These are phyloP conservation scores for Dusona sp. DNA, from an alignment of 2,888 invertebrate genomes.

Conservation along the genomic window DNA sequence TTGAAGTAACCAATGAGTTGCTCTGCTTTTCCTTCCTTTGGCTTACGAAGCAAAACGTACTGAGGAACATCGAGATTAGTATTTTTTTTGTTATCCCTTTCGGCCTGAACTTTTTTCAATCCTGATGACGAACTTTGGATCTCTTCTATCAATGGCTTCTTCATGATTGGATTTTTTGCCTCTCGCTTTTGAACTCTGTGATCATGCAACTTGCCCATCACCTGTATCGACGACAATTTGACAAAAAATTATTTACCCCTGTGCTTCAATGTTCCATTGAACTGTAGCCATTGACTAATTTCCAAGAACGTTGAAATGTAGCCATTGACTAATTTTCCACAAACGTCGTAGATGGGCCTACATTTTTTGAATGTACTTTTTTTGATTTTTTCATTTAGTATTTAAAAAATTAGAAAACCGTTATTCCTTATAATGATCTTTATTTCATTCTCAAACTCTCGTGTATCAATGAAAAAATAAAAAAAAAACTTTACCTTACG, in stretches of 20 bases:
- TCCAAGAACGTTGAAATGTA: background rate
- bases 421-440: no score
- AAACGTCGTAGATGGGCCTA: no score
- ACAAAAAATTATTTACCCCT: background rate
- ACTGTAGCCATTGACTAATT: background rate
- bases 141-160: constrained; percentile 88
- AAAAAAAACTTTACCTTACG: constrained; percentile 86
- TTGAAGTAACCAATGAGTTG: constrained; percentile 88
- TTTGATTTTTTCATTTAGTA: background rate
- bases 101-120: constrained; percentile 5
- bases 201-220: constrained; percentile 90
- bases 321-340: background rate
- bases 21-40: constrained; percentile 86
- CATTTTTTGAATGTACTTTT: background rate
- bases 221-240: constrained; percentile 75
- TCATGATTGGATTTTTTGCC: constrained; percentile 85
- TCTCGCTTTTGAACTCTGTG: constrained; percentile 91
- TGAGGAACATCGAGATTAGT: constrained; percentile 56
- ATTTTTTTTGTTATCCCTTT: constrained; percentile 1
- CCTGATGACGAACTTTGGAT: constrained; percentile 80
- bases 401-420: no score
- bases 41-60: constrained; percentile 83
- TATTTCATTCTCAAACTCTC: no score
- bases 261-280: background rate
- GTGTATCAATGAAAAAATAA: no score